These are phyloP conservation scores for Camelus dromedarius DNA, from an alignment of 2,113 vertebrate genomes.

Conservation along the genomic window DNA sequence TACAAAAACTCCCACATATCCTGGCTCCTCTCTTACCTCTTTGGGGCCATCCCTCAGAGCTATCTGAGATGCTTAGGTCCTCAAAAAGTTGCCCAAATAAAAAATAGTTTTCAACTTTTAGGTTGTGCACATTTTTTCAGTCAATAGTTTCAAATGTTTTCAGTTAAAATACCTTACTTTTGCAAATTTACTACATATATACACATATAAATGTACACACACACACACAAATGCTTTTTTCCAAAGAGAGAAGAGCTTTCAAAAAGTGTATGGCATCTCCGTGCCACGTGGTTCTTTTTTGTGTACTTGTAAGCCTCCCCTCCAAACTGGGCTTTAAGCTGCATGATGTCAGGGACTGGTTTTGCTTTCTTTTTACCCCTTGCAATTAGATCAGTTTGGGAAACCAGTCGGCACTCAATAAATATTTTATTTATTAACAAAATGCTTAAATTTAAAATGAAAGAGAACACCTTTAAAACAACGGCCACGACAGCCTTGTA, in stretches of 20 bases:
- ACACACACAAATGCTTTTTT: neutral
- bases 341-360: neutral
- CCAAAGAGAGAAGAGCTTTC: neutral
- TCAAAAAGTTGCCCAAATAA: neutral
- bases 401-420: neutral
- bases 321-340: no score
- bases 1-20: neutral
- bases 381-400: neutral
- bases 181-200: neutral
- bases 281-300: accelerated
- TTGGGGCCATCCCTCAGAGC: neutral
- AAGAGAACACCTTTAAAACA: neutral
- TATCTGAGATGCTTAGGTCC: neutral
- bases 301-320: accelerated
- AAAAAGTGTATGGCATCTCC: neutral
- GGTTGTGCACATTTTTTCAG: neutral
- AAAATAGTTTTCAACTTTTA: neutral
- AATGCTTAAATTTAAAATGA: neutral
- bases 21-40: no score
- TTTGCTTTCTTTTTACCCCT: neutral
- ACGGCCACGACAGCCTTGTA: neutral
- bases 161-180: neutral
- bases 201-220: neutral
- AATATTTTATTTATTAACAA: neutral
- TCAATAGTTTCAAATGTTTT: neutral